Conservation (phyloP, 1,140 invertebrate species). For the Pygmarrhopalites habei region DNA sequence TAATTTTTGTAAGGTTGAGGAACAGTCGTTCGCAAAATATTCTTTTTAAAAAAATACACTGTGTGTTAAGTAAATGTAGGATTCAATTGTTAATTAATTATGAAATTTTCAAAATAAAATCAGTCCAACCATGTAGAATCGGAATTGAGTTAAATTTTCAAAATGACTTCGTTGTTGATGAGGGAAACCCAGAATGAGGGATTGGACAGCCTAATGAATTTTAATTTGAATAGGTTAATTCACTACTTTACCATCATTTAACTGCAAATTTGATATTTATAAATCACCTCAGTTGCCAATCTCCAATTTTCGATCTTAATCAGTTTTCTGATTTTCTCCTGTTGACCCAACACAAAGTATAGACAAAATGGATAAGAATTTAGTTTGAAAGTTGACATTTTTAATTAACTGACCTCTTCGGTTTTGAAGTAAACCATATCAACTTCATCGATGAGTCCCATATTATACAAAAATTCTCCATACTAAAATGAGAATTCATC, state of each 20-base stretch:
- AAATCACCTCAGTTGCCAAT: slow-evolving; percentile 41
- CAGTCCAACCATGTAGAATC: slow-evolving; percentile 49
- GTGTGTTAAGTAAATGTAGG: too few relatives aligned
- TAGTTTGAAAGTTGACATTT: too few relatives aligned
- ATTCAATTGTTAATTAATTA: too few relatives aligned
- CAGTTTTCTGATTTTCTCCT: slow-evolving; percentile 39
- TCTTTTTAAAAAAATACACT: too few relatives aligned
- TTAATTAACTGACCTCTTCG: too few relatives aligned
- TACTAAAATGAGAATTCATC: too few relatives aligned
- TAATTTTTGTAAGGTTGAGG: slow-evolving; percentile 47
- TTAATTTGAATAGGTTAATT: not conserved
- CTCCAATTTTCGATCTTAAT: slow-evolving; percentile 43
- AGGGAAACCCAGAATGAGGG: slow-evolving; percentile 27
- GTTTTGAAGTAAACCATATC: slow-evolving; percentile 43
- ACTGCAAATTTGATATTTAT: too few relatives aligned
- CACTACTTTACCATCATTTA: too few relatives aligned
- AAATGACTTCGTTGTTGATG: slow-evolving; percentile 43
- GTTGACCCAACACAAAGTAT: too few relatives aligned
- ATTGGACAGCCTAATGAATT: slow-evolving; percentile 25
- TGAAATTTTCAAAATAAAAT: too few relatives aligned
- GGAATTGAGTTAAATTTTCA: slow-evolving; percentile 47
- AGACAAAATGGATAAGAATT: too few relatives aligned
- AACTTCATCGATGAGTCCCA: slow-evolving; percentile 48
- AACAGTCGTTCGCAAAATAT: slow-evolving; percentile 45
- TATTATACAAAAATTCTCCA: slow-evolving; percentile 47